Percentiles rank a stretch among this genome's conserved stretches.
These are phyloP conservation scores for Drosophila sulfurigaster DNA, from an alignment of 1,140 invertebrate genomes.

Conservation along the genomic window DNA sequence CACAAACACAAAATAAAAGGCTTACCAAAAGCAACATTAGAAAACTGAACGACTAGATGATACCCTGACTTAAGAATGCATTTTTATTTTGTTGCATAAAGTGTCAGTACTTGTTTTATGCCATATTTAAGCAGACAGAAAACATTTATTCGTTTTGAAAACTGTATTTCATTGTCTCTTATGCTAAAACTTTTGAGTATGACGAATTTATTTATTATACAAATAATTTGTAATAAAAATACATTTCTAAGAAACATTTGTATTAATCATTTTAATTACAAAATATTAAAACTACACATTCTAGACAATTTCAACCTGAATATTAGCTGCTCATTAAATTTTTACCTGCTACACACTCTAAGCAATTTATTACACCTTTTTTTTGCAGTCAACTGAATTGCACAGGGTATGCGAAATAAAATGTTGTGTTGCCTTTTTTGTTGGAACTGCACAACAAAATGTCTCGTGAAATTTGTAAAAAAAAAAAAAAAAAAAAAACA, in stretches of 20 bases:
- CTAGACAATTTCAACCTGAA: no score
- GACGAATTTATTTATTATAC: no score
- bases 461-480: slow-evolving; percentile 24
- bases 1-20: slow-evolving; percentile 12
- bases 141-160: no score
- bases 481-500: slow-evolving; percentile 39
- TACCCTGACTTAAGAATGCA: background rate
- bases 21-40: slow-evolving; percentile 18
- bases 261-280: no score
- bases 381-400: background rate
- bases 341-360: background rate
- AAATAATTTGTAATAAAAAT: no score
- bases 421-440: slow-evolving; percentile 15
- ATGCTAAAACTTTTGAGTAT: no score
- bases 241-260: no score
- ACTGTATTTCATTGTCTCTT: no score
- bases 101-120: no score
- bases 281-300: no score
- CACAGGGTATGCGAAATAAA: slow-evolving; percentile 7
- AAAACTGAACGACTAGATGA: background rate
- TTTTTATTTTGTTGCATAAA: background rate
- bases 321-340: background rate
- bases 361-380: background rate
- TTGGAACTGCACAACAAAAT: slow-evolving; percentile 13
- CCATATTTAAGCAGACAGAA: no score